Percentiles rank a stretch among this genome's conserved stretches.
Conservation (phyloP, 2,797 vertebrate species). For the Neopelma chrysocephalum region DNA sequence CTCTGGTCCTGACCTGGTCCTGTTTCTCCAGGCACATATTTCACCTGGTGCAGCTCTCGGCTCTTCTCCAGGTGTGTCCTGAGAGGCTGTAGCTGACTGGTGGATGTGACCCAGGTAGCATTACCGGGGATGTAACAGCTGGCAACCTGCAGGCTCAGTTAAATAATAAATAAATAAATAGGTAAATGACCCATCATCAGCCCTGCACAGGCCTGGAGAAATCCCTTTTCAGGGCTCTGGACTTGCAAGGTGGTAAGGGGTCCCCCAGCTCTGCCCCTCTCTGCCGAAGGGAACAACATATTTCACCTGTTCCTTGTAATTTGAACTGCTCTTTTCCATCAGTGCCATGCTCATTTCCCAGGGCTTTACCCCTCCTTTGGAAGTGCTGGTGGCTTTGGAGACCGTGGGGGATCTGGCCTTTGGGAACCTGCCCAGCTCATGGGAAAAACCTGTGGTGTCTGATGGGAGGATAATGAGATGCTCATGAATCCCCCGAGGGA, state of each 20-base stretch:
- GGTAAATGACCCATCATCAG: not conserved
- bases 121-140: not conserved
- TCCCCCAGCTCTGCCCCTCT: not conserved
- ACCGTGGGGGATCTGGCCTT: not conserved
- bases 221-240: not conserved
- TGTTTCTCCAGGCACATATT: fast-evolving
- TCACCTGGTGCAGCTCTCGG: too few species aligned
- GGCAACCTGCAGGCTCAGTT: not conserved
- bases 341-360: not conserved
- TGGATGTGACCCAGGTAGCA: not conserved
- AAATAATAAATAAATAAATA: not conserved
- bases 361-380: not conserved
- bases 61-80: not conserved
- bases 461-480: not conserved
- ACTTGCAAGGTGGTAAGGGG: too few species aligned
- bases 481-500: not conserved
- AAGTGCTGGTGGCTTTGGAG: not conserved
- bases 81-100: too few species aligned
- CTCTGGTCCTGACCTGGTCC: too few species aligned
- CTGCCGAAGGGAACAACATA: not conserved
- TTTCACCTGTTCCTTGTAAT: not conserved
- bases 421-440: not conserved
- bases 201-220: not conserved
- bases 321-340: not conserved
- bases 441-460: not conserved